These are phyloP conservation scores for Pammene fasciana DNA, from an alignment of 2,888 invertebrate genomes.

Conservation along the genomic window DNA sequence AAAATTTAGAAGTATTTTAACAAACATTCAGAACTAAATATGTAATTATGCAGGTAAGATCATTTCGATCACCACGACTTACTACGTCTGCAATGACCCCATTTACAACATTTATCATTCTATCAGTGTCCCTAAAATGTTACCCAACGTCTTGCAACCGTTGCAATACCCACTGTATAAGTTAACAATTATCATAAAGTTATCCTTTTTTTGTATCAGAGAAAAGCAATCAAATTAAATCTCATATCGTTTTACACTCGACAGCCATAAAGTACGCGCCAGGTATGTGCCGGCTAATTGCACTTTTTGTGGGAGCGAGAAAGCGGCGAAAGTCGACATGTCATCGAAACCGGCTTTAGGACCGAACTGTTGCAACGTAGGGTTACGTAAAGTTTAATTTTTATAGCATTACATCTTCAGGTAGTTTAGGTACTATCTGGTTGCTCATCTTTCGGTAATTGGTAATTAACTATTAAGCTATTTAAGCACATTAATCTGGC, in stretches of 20 bases:
- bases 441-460: background rate
- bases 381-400: conserved; percentile 22
- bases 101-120: no score
- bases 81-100: no score
- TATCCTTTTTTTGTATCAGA: background rate
- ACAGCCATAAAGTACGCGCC: conserved; percentile 21
- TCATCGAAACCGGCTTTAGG: conserved; percentile 62
- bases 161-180: background rate
- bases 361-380: conserved; percentile 56
- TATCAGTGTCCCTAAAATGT: background rate
- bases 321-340: conserved; percentile 74
- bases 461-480: no score
- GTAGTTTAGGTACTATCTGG: background rate
- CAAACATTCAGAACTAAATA: no score
- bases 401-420: conserved; percentile 1
- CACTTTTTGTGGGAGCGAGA: conserved; percentile 71
- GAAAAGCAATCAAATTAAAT: conserved; percentile 14
- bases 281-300: conserved; percentile 51
- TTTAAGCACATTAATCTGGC: no score
- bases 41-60: no score
- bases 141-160: no score
- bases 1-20: no score
- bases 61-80: no score
- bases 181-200: background rate
- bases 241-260: conserved; percentile 17